A percentile compares a stretch with the other conserved stretches of the same genome.
These are phyloP conservation scores for Petromus typicus DNA, from an alignment of 2,113 vertebrate genomes.

Conservation along the genomic window DNA sequence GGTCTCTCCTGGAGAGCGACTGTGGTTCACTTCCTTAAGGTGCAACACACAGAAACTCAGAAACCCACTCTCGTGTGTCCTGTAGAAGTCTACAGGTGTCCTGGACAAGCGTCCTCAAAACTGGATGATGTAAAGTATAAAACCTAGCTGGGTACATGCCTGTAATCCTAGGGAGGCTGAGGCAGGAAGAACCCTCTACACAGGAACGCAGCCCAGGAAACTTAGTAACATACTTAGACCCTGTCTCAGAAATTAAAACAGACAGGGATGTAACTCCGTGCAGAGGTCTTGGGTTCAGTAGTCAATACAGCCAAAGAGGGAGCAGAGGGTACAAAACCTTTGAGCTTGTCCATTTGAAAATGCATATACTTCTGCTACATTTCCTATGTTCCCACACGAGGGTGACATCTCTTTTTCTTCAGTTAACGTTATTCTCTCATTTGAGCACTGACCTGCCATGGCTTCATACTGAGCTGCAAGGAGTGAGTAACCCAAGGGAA, in stretches of 20 bases:
- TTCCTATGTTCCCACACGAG: background rate
- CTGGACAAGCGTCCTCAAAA: constrained; percentile 18
- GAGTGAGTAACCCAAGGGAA: background rate
- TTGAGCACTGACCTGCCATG: background rate
- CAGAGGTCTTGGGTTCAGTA: background rate
- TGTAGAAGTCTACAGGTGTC: background rate
- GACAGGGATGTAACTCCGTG: background rate
- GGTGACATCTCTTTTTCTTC: background rate
- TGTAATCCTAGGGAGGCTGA: background rate
- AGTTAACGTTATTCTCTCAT: background rate
- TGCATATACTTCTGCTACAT: background rate
- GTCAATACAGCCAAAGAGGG: background rate
- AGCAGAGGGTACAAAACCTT: background rate
- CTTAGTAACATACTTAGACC: background rate
- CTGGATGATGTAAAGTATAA: background rate
- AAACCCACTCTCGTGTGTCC: background rate
- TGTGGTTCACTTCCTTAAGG: background rate
- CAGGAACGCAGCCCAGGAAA: background rate
- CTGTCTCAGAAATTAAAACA: background rate
- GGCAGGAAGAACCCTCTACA: background rate
- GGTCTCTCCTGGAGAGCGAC: background rate
- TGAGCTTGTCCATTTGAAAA: background rate
- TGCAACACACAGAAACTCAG: background rate
- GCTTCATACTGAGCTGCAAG: background rate
- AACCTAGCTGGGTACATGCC: background rate